Evolutionary conservation across 2,113 vertebrate species (phyloP).

Genomic region (Dendrocopos noguchii): DNA sequence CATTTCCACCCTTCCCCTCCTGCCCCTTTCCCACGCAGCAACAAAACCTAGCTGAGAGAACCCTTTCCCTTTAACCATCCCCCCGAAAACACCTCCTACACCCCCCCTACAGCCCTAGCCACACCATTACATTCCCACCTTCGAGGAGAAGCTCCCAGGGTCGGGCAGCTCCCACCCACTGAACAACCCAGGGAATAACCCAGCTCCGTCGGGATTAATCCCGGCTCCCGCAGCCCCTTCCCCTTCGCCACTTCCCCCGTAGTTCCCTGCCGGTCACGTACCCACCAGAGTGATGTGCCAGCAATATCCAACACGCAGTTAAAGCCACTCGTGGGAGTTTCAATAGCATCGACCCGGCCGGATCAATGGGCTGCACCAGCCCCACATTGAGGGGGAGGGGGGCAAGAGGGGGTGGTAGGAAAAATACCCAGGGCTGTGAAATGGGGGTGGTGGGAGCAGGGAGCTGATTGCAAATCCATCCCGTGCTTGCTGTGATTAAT

Average conservation of each 20-base stretch:
- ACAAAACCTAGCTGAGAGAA: not conserved
- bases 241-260: not conserved
- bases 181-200: not conserved
- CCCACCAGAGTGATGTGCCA: constrained; percentile 65
- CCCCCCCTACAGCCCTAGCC: not conserved
- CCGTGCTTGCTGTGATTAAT: constrained; percentile 61
- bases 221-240: not conserved
- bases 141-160: not conserved
- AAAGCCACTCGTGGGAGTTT: constrained; percentile 69
- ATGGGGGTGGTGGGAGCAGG: not conserved
- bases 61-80: not conserved
- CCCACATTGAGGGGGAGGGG: not conserved
- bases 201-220: not conserved
- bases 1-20: not conserved
- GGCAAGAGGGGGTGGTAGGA: not conserved
- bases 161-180: fast-evolving
- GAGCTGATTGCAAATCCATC: constrained; percentile 65
- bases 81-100: no score
- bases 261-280: constrained; percentile 40
- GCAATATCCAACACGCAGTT: constrained; percentile 60
- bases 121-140: not conserved
- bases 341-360: constrained; percentile 62
- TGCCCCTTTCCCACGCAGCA: not conserved
- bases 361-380: constrained; percentile 50
- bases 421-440: constrained; percentile 25